These are phyloP conservation scores for Liasis olivaceus DNA, from an alignment of 2,797 vertebrate genomes.

Conservation along the genomic window DNA sequence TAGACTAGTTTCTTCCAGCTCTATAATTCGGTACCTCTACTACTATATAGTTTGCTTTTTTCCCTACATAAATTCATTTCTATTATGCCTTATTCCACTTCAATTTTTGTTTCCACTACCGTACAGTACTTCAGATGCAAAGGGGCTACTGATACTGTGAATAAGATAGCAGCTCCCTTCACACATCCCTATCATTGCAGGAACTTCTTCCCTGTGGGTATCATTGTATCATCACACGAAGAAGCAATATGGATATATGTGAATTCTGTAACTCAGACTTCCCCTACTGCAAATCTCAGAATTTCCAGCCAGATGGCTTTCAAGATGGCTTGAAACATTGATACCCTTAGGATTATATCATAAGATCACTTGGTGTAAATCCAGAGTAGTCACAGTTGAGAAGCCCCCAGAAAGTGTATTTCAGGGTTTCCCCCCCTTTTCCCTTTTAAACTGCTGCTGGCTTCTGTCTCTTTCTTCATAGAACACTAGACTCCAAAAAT, in stretches of 20 bases:
- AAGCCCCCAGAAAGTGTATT: not conserved
- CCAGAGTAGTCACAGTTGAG: not conserved
- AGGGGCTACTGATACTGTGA: not conserved
- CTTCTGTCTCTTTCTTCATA: not conserved
- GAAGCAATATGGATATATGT: not conserved
- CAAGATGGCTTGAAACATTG: not conserved
- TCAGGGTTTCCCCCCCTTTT: fast-evolving
- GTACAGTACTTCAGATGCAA: not conserved
- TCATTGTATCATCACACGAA: not conserved
- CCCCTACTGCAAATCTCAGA: not conserved
- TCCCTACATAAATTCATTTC: not conserved
- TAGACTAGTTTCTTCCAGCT: not conserved
- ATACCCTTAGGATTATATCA: not conserved
- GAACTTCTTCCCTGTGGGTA: not conserved
- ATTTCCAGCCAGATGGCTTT: not conserved
- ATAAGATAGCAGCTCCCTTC: not conserved
- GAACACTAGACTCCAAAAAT: not conserved
- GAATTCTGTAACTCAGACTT: not conserved
- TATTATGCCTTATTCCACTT: not conserved
- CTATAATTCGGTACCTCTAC: too few species aligned
- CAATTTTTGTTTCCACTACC: not conserved
- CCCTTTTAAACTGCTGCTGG: not conserved
- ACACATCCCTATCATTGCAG: not conserved
- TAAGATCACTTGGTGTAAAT: not conserved
- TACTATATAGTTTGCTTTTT: not conserved